A percentile compares a stretch with the other conserved stretches of the same genome.
These are phyloP conservation scores for Druceiella hillmani DNA, from an alignment of 2,888 invertebrate species.

Conservation along the genomic window DNA sequence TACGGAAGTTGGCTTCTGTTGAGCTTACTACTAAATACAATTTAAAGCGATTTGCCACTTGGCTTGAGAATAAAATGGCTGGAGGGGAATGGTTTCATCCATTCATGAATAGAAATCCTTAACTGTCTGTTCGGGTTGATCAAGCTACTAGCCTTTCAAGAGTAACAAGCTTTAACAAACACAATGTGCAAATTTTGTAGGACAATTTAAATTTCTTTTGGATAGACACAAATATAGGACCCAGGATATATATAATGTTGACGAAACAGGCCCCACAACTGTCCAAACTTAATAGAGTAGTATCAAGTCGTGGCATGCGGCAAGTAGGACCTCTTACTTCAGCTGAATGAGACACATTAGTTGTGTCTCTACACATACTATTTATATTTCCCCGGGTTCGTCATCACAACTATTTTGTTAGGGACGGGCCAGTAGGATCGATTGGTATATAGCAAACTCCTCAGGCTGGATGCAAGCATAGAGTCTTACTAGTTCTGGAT, in stretches of 20 bases:
- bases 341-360: slow-evolving; percentile 10
- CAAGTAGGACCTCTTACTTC: slow-evolving; percentile 10
- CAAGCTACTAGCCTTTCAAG: too few relatives aligned
- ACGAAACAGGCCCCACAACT: slow-evolving; percentile 11
- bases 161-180: too few relatives aligned
- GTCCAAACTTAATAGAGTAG: slow-evolving; percentile 10
- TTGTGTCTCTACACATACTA: slow-evolving; percentile 27
- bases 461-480: too few relatives aligned
- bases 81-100: too few relatives aligned
- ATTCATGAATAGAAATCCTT: slow-evolving; percentile 23
- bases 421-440: slow-evolving; percentile 25
- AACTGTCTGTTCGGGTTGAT: slow-evolving; percentile 21
- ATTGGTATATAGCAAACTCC: too few relatives aligned
- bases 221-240: slow-evolving; percentile 21
- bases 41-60: too few relatives aligned
- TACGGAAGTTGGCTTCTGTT: too few relatives aligned
- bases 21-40: too few relatives aligned
- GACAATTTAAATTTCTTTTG: slow-evolving; percentile 23
- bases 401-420: slow-evolving; percentile 24
- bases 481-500: too few relatives aligned
- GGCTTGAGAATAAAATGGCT: too few relatives aligned
- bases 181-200: too few relatives aligned
- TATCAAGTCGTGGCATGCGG: slow-evolving; percentile 6
- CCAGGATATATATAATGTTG: slow-evolving; percentile 18
- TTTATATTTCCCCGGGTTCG: slow-evolving; percentile 26